Evolutionary conservation across 2,888 invertebrate species (phyloP).

Genomic region (Rhyacophila evoluta): DNA sequence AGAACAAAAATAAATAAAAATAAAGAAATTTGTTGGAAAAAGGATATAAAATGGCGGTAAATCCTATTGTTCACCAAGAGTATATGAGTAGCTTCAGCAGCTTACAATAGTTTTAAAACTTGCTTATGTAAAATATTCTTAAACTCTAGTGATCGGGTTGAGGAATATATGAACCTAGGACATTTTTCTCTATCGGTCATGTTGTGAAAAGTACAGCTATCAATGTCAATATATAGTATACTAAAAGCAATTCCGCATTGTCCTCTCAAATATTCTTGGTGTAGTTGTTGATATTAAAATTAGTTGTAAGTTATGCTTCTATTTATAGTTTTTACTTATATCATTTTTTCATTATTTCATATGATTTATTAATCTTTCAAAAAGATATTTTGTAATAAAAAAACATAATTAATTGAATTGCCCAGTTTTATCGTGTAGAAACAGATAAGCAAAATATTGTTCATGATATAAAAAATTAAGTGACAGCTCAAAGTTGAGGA

Average conservation of each 20-base stretch:
- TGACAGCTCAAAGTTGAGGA: no score
- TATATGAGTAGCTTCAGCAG: background rate
- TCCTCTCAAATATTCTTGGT: background rate
- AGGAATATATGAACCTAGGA: background rate
- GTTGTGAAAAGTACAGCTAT: background rate
- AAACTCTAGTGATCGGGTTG: background rate
- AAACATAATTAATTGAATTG: no score
- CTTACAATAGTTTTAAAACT: background rate
- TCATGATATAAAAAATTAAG: no score
- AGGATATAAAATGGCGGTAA: background rate
- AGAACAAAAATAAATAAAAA: conserved; percentile 7
- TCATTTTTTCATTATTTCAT: no score
- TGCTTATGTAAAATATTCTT: background rate
- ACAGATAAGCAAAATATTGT: no score
- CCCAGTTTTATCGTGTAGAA: no score
- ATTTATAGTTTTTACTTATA: background rate
- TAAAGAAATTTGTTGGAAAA: conserved; percentile 15
- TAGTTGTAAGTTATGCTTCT: background rate
- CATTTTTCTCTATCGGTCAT: background rate
- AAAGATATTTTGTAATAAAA: no score
- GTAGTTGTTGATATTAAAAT: conserved; percentile 16
- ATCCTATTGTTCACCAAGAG: conserved; percentile 1
- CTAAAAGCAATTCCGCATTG: no score
- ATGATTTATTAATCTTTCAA: no score
- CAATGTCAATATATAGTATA: background rate